Conservation (phyloP, 2,113 vertebrate genomes). For the Aplodontia rufa region DNA sequence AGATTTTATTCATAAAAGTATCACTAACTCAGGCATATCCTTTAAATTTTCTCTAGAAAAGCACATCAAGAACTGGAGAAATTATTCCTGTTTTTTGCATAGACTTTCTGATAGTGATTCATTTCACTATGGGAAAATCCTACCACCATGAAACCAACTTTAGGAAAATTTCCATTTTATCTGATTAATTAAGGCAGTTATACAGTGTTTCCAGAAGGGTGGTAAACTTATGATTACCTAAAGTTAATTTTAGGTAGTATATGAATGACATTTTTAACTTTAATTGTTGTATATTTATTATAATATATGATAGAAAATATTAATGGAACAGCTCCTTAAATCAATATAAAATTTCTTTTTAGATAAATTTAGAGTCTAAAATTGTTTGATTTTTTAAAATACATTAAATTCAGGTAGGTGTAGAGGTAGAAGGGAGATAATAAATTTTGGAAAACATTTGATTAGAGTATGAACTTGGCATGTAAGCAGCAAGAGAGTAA, state of each 20-base stretch:
- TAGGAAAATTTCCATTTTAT: slow-evolving; percentile 3
- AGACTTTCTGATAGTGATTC: neutral
- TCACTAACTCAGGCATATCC: neutral
- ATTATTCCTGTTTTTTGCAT: neutral
- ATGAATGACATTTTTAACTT: neutral
- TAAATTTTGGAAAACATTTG: neutral
- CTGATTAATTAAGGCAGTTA: neutral
- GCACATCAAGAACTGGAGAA: neutral
- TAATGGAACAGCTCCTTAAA: neutral
- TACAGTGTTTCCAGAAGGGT: neutral
- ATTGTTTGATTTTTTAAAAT: neutral
- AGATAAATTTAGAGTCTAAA: neutral
- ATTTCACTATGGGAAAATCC: neutral
- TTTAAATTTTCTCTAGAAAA: neutral
- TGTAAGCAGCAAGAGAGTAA: neutral
- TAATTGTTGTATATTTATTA: neutral
- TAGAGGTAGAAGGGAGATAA: neutral
- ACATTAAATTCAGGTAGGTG: neutral
- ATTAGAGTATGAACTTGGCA: neutral
- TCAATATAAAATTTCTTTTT: slow-evolving; percentile 22
- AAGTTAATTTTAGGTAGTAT: neutral
- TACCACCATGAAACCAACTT: neutral
- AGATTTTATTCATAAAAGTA: neutral
- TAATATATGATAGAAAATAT: neutral
- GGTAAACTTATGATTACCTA: neutral